Conservation (phyloP, 2,113 vertebrate species). For the Montifringilla adamsi region DNA sequence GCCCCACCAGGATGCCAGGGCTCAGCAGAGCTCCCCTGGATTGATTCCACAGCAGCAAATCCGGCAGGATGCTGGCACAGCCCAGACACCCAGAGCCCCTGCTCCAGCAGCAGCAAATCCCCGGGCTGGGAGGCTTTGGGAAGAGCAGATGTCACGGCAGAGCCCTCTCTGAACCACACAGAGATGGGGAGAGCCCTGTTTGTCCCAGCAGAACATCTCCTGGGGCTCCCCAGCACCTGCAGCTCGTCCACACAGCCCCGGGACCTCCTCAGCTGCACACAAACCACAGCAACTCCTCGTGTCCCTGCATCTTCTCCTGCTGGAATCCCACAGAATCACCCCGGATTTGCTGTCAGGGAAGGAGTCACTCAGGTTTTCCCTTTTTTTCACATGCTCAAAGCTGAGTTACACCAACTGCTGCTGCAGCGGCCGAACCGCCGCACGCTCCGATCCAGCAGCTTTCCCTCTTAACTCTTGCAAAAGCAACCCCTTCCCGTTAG, state of each 20-base stretch:
- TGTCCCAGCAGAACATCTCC: background rate
- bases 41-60: background rate
- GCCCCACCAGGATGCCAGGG: background rate
- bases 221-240: background rate
- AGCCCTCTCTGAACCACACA: accelerated
- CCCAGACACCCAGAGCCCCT: background rate
- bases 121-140: background rate
- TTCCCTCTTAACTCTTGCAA: background rate
- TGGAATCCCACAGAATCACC: background rate
- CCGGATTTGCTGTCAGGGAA: background rate
- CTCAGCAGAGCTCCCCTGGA: accelerated
- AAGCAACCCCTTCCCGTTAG: background rate
- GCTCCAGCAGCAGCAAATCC: background rate
- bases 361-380: background rate
- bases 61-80: background rate
- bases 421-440: accelerated
- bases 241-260: accelerated
- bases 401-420: background rate
- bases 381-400: background rate
- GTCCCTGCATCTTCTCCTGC: accelerated
- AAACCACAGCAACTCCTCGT: accelerated
- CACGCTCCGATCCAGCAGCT: background rate
- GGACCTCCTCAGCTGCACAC: background rate
- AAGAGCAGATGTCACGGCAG: background rate
- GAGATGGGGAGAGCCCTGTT: accelerated